A percentile compares a stretch with the other conserved stretches of the same genome.
These are phyloP conservation scores for Astreopora myriophthalma DNA, from an alignment of 64 coral and sea anemone genomes.

Conservation along the genomic window DNA sequence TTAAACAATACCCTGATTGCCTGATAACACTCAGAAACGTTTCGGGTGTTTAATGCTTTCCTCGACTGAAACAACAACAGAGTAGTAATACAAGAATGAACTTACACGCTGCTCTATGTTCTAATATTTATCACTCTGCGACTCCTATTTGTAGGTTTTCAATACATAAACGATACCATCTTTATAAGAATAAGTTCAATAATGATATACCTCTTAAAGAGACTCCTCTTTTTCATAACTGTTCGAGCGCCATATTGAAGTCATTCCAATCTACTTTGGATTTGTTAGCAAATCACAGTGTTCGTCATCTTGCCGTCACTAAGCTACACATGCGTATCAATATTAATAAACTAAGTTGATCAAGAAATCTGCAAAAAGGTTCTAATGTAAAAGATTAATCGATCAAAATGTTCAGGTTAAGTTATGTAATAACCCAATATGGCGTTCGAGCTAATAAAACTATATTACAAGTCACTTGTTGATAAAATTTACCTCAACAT, in stretches of 20 bases:
- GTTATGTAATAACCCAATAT: background rate
- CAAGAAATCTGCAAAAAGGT: background rate
- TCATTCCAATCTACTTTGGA: background rate
- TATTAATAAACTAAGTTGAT: too few species aligned
- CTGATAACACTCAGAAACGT: background rate
- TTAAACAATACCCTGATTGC: background rate
- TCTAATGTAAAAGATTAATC: background rate
- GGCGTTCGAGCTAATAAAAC: background rate
- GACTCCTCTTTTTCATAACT: background rate
- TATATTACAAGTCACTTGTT: background rate
- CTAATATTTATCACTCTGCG: background rate
- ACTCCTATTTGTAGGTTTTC: background rate
- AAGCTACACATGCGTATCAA: too few species aligned
- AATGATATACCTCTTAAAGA: background rate
- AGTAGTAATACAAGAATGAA: background rate
- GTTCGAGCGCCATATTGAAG: background rate
- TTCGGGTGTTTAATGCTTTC: background rate
- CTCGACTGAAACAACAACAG: background rate
- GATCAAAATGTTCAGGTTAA: background rate
- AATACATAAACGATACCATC: background rate
- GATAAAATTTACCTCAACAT: background rate
- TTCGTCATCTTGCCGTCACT: too few species aligned
- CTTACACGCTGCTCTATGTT: background rate
- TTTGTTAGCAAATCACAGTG: background rate
- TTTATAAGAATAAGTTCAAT: conserved; percentile 6